These are phyloP conservation scores for Ecliptopera silaceata DNA, from an alignment of 2,888 invertebrate species.

Conservation along the genomic window DNA sequence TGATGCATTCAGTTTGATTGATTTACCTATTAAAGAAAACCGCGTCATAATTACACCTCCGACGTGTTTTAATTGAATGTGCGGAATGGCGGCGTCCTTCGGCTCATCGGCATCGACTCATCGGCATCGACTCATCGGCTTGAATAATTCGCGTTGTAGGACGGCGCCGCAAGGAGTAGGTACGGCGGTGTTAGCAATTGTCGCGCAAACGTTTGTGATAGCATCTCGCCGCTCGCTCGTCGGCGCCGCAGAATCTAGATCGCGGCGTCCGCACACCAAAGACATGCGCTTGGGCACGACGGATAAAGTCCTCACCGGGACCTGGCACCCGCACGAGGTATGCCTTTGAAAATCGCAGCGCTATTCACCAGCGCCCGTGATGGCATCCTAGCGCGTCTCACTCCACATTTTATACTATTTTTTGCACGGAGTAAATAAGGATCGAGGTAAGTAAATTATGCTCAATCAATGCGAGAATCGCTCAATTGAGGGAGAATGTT, in stretches of 20 bases:
- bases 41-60: slow-evolving; percentile 18
- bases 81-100: slow-evolving; percentile 16
- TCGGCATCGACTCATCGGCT: slow-evolving; percentile 38
- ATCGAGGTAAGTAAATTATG: slow-evolving; percentile 31
- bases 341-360: slow-evolving; percentile 72
- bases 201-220: slow-evolving; percentile 74
- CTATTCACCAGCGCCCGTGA: slow-evolving; percentile 57
- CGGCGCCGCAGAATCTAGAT: slow-evolving; percentile 77
- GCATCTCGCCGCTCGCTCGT: slow-evolving; percentile 64
- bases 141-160: slow-evolving; percentile 73
- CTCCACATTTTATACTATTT: slow-evolving; percentile 38
- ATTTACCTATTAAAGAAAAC: slow-evolving; percentile 8
- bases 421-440: slow-evolving; percentile 37
- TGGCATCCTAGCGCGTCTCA: slow-evolving; percentile 67
- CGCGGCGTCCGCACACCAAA: slow-evolving; percentile 70
- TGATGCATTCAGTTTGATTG: slow-evolving; percentile 5
- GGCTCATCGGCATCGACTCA: slow-evolving; percentile 46
- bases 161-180: slow-evolving; percentile 30
- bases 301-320: slow-evolving; percentile 76
- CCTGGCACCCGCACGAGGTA: slow-evolving; percentile 64
- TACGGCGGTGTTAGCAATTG: slow-evolving; percentile 72
- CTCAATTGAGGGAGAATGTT: slow-evolving; percentile 26
- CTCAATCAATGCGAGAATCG: slow-evolving; percentile 22
- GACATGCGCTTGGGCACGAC: slow-evolving; percentile 68
- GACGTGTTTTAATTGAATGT: slow-evolving; percentile 18